Evolutionary conservation across 2,797 vertebrate species (phyloP), one percentile per base, ranked within the genome.

Genomic region (Enteromius afrohamiltoni): DNA sequence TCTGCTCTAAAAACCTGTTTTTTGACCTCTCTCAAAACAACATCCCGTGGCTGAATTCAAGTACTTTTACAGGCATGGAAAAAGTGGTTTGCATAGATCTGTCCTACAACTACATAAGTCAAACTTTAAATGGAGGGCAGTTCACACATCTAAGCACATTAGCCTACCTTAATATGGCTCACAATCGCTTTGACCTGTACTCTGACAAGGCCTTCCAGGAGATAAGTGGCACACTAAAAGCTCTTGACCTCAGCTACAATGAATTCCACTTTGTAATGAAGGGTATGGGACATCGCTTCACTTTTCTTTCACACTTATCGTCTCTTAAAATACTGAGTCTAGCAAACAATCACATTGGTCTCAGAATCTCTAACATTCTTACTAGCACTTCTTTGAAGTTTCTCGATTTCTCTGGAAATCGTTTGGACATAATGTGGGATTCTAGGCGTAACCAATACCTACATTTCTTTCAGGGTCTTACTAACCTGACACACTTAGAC

Each of bases 111-210:
- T 96, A 96, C 86, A 94, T 96, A 87, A 96, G 91, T 84, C 94
- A 96, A 83, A 69, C 93, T 21, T 77, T 95, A 69, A 92, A 77
- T 42, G 73, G 83, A 1, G 86, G 83, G 0, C 69, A 91, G 47
- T 96, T 96, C 85, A 3, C 31, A 1, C 34, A 8, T 40, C 80
- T 95, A 85, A 91, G 55, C 47, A 90, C 92, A 2, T 82, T 96
- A 71, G 82, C 82, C 51, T 94, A 90, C 82, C 92, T 96, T 67
- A 91, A 95, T 87, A 89, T 96, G 91, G 92, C 95, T 1, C 87
- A 93, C 89, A 96, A 96, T 77, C 92, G 95, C 78, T 92, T 96
- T 87, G 95, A 96, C 88, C 88, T 96, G 64, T 96, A 96, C 88
- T 89, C 91, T 37, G 55, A 7, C 0, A 85, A 87, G 0, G 87